Conservation (phyloP, 1,140 invertebrate species). For the Zaprionus camerounensis region DNA sequence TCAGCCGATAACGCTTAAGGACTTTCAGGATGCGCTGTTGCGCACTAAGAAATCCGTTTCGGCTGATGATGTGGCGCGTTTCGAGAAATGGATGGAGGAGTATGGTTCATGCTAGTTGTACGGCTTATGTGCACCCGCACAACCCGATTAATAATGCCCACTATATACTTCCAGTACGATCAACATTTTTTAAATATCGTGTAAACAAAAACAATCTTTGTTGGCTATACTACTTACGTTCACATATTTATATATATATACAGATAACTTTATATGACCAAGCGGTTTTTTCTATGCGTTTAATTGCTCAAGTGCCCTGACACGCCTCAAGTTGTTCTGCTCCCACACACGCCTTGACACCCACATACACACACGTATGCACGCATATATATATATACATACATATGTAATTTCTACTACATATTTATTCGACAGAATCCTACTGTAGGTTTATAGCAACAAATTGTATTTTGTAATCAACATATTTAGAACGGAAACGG, state of each 20-base stretch:
- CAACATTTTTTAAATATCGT: slow-evolving; percentile 49
- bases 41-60: slow-evolving; percentile 98
- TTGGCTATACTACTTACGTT: slow-evolving; percentile 30
- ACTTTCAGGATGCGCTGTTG: slow-evolving; percentile 94
- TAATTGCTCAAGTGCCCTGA: slow-evolving; percentile 64
- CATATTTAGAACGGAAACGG: slow-evolving; percentile 59
- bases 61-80: slow-evolving; percentile 95
- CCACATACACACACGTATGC: slow-evolving; percentile 37
- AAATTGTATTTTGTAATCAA: slow-evolving; percentile 82
- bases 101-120: slow-evolving; percentile 90
- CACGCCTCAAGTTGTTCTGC: slow-evolving; percentile 27
- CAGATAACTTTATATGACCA: slow-evolving; percentile 18
- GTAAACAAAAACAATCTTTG: slow-evolving; percentile 48
- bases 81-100: slow-evolving; percentile 98
- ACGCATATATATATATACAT: slow-evolving; percentile 24
- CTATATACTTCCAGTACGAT: slow-evolving; percentile 68
- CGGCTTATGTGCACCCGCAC: slow-evolving; percentile 58
- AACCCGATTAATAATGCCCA: slow-evolving; percentile 38
- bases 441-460: slow-evolving; percentile 76
- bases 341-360: slow-evolving; percentile 23
- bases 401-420: slow-evolving; percentile 58
- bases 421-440: slow-evolving; percentile 72
- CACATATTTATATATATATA: slow-evolving; percentile 19
- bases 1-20: slow-evolving; percentile 93
- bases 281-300: slow-evolving; percentile 49